Evolutionary conservation across 2,113 vertebrate species (phyloP), one percentile per base, ranked within the genome.

Genomic region (Dipodomys spectabilis): DNA sequence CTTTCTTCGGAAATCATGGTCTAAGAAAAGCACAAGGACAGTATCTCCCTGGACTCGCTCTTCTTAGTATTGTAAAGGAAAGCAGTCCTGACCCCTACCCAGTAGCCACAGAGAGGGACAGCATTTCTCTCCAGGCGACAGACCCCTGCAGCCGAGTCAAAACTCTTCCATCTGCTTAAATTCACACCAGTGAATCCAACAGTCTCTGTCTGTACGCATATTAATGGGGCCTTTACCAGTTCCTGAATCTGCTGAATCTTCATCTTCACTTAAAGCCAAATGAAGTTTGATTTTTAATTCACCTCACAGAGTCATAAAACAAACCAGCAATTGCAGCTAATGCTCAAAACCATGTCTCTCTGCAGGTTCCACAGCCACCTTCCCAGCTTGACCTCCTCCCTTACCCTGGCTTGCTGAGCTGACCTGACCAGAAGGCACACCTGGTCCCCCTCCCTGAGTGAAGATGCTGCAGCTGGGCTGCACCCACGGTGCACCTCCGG

Each of bases 211-310:
- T 39, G 4, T 32, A 57, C 80, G 87, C 74, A 62, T 96, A 87
- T 90, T 90, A 93, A 97, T 68, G 28, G 69, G 27, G 45, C 22
- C 84, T 94, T 80, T 93, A 71, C 69, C 49, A 82, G 95, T 25
- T 35, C 64, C 80, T 0, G 19, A 91, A 95, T 84, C 68, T 95
- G 90, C 92, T 95, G 97, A 96, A 75, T 92, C 93, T 93, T 95
- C 94, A 92, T 90, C 81, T 90, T 93, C 73, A 71, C 74, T 92
- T 82, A 49, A 62, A 96, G 82, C 69, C 92, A 95, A 90, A 94
- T 60, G 84, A 94, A 82, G 87, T 95, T 88, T 94, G 93, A 95
- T 95, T 93, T 95, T 93, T 93, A 92, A 94, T 96, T 96, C 60
- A 86, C 90, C 84, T 87, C 10, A 0, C 79, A 90, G 71, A 69